Percentiles rank a stretch among this genome's conserved stretches.
These are phyloP conservation scores for Stomorhina lunata DNA, from an alignment of 2,888 invertebrate genomes.

Conservation along the genomic window DNA sequence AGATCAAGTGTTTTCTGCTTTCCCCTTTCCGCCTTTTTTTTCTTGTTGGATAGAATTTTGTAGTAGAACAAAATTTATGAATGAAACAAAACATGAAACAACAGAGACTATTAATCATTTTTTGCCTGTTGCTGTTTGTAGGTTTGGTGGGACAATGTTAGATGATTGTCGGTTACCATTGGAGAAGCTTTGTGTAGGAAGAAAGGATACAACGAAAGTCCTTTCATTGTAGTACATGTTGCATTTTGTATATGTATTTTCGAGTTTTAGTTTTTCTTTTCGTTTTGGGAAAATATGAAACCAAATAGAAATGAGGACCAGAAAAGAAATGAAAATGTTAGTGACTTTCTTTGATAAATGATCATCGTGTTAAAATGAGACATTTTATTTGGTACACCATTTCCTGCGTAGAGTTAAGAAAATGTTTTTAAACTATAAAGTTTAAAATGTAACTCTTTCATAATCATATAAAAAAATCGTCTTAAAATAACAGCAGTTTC, in stretches of 20 bases:
- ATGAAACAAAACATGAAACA: slow-evolving; percentile 25
- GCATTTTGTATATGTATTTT: slow-evolving; percentile 23
- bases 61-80: slow-evolving; percentile 31
- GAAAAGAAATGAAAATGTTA: slow-evolving; percentile 52
- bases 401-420: neutral
- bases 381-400: slow-evolving; percentile 40
- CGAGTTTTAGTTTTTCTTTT: neutral
- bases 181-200: neutral
- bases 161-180: neutral
- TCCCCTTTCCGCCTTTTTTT: neutral
- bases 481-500: too few species aligned
- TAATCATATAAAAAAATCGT: too few species aligned
- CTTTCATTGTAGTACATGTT: slow-evolving; percentile 26
- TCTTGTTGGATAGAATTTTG: neutral
- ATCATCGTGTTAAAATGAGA: slow-evolving; percentile 44
- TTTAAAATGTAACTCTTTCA: too few species aligned
- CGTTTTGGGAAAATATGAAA: slow-evolving; percentile 30
- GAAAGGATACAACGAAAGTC: slow-evolving; percentile 12
- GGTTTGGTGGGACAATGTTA: neutral
- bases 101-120: slow-evolving; percentile 58
- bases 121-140: slow-evolving; percentile 56
- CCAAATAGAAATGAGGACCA: neutral
- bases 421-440: neutral
- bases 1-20: slow-evolving; percentile 15
- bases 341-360: slow-evolving; percentile 63